Percentiles rank a stretch among this genome's conserved stretches.
These are phyloP conservation scores for Sciurus vulgaris DNA, from an alignment of 2,797 vertebrate genomes.

Conservation along the genomic window DNA sequence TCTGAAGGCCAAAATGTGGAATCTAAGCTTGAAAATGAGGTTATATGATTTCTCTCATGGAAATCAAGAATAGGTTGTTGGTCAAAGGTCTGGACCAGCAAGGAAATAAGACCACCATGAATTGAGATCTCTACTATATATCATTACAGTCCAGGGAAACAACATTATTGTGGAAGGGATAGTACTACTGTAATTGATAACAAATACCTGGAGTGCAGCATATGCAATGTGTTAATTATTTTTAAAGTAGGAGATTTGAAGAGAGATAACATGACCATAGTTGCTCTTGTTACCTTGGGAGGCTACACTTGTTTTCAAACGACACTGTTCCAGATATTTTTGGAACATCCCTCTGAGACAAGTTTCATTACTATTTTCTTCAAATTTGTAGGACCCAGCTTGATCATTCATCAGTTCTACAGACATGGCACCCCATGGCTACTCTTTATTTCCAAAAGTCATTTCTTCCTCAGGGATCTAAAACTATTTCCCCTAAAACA, in stretches of 20 bases:
- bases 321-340: background rate
- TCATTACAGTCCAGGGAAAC: background rate
- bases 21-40: background rate
- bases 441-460: conserved; percentile 72
- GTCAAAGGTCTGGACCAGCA: background rate
- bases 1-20: background rate
- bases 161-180: background rate
- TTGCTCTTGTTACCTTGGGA: background rate
- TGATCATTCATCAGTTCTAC: conserved; percentile 32
- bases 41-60: background rate
- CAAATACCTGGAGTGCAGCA: background rate
- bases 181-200: background rate
- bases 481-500: conserved; percentile 28
- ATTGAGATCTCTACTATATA: background rate
- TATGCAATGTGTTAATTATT: background rate
- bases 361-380: conserved; percentile 52
- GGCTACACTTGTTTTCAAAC: background rate
- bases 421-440: background rate
- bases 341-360: background rate
- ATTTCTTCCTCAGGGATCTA: conserved; percentile 49
- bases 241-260: background rate
- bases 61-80: background rate
- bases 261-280: background rate
- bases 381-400: conserved; percentile 29
- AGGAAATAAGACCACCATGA: background rate